Percentiles rank a stretch among this genome's conserved stretches.
Evolutionary conservation across 1,140 invertebrate genomes (phyloP).

Genomic region (Drosophila novamexicana): DNA sequence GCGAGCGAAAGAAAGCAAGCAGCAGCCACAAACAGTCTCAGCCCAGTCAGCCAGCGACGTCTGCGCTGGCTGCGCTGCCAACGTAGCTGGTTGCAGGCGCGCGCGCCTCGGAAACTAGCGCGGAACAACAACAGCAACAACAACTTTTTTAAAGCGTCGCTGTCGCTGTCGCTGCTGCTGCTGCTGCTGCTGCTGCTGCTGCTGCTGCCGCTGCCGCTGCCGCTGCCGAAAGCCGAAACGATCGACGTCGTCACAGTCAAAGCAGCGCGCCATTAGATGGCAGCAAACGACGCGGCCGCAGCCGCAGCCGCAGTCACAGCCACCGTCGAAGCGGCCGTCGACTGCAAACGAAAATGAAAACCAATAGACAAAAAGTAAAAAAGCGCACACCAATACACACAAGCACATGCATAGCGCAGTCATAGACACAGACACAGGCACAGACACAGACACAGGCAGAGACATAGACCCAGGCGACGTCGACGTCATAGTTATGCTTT

Average conservation of each 20-base stretch:
- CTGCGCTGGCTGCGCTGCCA: constrained; percentile 40
- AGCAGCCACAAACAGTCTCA: constrained; percentile 73
- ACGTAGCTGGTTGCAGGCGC: constrained; percentile 36
- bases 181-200: background rate
- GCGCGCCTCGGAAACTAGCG: constrained; percentile 48
- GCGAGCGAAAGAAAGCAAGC: constrained; percentile 84
- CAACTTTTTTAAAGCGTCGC: constrained; percentile 45
- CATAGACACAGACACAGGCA: constrained; percentile 42
- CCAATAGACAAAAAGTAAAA: constrained; percentile 77
- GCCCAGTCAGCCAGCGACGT: constrained; percentile 54
- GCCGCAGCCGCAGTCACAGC: constrained; percentile 8
- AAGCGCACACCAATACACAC: constrained; percentile 33
- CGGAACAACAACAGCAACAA: constrained; percentile 29
- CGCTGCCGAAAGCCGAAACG: constrained; percentile 16
- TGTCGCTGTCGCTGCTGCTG: constrained; percentile 2
- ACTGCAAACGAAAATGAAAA: constrained; percentile 81
- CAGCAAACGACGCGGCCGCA: constrained; percentile 14
- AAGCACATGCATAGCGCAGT: constrained; percentile 44
- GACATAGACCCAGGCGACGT: constrained; percentile 37
- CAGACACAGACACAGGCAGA: constrained; percentile 30
- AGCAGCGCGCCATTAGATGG: constrained; percentile 34
- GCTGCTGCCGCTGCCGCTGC: background rate
- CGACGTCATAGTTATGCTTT: constrained; percentile 78
- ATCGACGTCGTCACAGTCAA: constrained; percentile 12
- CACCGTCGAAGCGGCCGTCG: constrained; percentile 24